These are phyloP conservation scores for Orthosia gothica DNA, from an alignment of 2,888 invertebrate genomes.

Conservation along the genomic window DNA sequence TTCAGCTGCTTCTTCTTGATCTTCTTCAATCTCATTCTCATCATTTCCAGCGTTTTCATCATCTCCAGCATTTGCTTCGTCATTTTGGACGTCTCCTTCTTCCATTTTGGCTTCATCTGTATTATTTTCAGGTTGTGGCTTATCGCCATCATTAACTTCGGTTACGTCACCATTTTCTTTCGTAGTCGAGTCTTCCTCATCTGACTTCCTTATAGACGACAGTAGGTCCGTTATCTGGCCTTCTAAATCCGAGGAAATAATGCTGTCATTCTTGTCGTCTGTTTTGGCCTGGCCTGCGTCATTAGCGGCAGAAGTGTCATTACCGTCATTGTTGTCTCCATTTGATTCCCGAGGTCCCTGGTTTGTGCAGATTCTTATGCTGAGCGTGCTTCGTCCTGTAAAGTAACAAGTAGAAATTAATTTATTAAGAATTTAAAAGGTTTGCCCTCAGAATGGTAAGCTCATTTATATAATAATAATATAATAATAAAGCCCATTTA, in stretches of 20 bases:
- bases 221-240: constrained; percentile 81
- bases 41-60: constrained; percentile 22
- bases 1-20: constrained; percentile 13
- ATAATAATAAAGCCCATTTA: too few relatives aligned
- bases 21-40: constrained; percentile 22
- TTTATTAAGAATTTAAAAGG: background rate
- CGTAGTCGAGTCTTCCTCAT: constrained; percentile 58
- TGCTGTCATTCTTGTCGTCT: constrained; percentile 23
- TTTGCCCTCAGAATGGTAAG: background rate
- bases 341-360: constrained; percentile 24
- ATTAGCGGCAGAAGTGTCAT: constrained; percentile 5
- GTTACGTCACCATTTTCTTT: constrained; percentile 32
- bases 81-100: constrained; percentile 22
- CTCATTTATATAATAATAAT: too few relatives aligned
- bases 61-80: constrained; percentile 26
- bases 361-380: constrained; percentile 74
- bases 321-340: constrained; percentile 39
- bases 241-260: constrained; percentile 70
- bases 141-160: constrained; percentile 26
- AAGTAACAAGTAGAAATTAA: constrained; percentile 15
- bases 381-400: constrained; percentile 75
- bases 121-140: constrained; percentile 15
- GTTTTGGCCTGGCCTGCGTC: constrained; percentile 11
- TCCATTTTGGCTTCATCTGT: constrained; percentile 14
- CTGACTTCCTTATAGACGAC: constrained; percentile 73